Evolutionary conservation across 1,140 invertebrate species (phyloP).

Genomic region (Drosophila santomea): DNA sequence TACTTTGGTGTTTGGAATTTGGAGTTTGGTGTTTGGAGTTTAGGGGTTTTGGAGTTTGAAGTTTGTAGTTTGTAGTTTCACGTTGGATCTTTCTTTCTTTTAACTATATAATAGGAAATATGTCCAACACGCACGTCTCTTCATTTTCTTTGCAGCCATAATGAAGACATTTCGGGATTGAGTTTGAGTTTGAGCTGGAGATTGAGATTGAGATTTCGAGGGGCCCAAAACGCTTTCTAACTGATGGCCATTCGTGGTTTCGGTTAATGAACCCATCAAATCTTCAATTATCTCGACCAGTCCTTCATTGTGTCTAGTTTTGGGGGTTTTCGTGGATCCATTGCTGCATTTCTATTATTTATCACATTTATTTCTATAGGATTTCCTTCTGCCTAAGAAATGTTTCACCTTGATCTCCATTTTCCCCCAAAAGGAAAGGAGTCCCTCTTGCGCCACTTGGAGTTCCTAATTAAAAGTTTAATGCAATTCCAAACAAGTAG

Average conservation of each 20-base stretch:
- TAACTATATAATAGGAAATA: slow-evolving; percentile 19
- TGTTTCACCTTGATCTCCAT: neutral
- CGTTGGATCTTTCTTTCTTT: slow-evolving; percentile 43
- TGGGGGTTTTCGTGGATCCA: neutral
- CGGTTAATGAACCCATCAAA: slow-evolving; percentile 54
- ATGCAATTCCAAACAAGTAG: slow-evolving; percentile 37
- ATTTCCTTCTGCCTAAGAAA: neutral
- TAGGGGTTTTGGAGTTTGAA: no score
- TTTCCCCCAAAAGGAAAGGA: neutral
- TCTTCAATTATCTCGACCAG: slow-evolving; percentile 26
- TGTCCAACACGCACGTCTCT: slow-evolving; percentile 27
- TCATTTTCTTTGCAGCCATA: slow-evolving; percentile 18
- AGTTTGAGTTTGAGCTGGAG: neutral
- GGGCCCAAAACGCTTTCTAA: slow-evolving; percentile 66
- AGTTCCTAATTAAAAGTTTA: slow-evolving; percentile 49
- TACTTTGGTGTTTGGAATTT: no score
- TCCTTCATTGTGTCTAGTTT: slow-evolving; percentile 33
- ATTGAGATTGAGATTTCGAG: neutral
- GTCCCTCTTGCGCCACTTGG: neutral
- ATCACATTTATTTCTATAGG: neutral
- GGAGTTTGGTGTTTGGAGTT: no score
- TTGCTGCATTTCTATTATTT: slow-evolving; percentile 5
- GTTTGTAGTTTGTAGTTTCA: neutral
- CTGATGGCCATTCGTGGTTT: slow-evolving; percentile 63
- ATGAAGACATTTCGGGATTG: slow-evolving; percentile 69